A percentile compares a stretch with the other conserved stretches of the same genome.
These are phyloP conservation scores for Lithobius niger DNA, from an alignment of 1,140 invertebrate genomes.

Conservation along the genomic window DNA sequence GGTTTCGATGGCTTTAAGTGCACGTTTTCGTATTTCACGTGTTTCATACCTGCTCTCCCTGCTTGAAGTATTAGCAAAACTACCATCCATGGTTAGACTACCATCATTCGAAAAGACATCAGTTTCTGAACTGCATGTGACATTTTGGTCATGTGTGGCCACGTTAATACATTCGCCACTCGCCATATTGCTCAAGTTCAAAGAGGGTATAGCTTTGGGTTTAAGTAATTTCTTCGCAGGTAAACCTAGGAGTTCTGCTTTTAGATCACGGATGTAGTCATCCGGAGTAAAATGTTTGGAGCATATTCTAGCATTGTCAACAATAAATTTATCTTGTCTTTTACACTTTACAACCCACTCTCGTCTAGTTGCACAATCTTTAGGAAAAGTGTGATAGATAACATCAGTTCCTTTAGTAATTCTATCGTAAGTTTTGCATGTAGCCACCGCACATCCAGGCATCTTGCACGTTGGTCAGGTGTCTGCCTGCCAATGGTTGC, in stretches of 20 bases:
- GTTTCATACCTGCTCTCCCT: neutral
- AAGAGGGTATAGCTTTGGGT: neutral
- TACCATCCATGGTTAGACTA: neutral
- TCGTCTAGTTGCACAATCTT: neutral
- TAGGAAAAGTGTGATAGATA: slow-evolving; percentile 4
- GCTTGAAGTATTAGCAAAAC: neutral
- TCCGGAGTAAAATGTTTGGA: neutral
- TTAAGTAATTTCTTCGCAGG: neutral
- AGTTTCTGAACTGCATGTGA: too few relatives aligned
- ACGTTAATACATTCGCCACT: too few relatives aligned
- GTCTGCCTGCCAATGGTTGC: too few relatives aligned
- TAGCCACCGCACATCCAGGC: neutral
- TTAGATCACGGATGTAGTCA: slow-evolving; percentile 14
- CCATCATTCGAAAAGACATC: neutral
- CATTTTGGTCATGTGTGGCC: too few relatives aligned
- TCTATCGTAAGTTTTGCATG: slow-evolving; percentile 1
- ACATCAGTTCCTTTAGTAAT: slow-evolving; percentile 1
- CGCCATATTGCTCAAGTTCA: too few relatives aligned
- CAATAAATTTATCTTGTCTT: neutral
- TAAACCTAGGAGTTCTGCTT: slow-evolving; percentile 7
- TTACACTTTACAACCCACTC: neutral
- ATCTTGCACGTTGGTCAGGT: too few relatives aligned
- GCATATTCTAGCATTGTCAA: neutral
- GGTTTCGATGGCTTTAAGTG: neutral
- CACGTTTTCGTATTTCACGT: neutral